Conservation (phyloP, 2,113 vertebrate species). For the Phalacrocorax carbo region DNA sequence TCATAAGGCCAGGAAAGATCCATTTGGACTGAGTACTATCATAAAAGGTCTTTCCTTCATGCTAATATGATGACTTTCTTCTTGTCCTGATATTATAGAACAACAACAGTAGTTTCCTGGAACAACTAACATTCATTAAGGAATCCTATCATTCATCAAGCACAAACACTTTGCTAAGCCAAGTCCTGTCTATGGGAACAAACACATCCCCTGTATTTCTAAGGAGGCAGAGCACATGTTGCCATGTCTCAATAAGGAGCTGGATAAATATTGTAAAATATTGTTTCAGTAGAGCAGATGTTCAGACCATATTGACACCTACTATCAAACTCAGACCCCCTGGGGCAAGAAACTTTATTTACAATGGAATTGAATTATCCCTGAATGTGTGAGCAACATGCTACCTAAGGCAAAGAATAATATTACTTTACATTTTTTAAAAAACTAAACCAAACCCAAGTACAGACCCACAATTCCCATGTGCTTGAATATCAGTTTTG, state of each 20-base stretch:
- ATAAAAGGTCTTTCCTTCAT: neutral
- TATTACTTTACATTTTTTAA: neutral
- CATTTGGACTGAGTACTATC: neutral
- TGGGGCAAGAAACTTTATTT: slow-evolving; percentile 8
- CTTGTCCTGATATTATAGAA: neutral
- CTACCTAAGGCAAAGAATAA: neutral
- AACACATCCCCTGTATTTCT: neutral
- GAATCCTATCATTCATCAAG: neutral
- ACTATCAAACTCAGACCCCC: neutral
- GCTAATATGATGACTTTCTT: neutral
- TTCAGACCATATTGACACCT: slow-evolving; percentile 36
- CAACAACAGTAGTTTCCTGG: neutral
- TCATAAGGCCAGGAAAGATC: neutral
- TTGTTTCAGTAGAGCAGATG: slow-evolving; percentile 41
- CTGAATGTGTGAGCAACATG: neutral
- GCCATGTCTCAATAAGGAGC: slow-evolving; percentile 16
- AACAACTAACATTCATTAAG: neutral
- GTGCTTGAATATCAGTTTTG: neutral
- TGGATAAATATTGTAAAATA: slow-evolving; percentile 58
- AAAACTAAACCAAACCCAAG: neutral
- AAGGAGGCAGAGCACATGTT: neutral
- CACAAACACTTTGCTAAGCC: neutral
- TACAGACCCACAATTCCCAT: neutral
- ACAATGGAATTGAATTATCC: neutral
- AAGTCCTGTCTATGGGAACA: neutral